Conservation (phyloP, 2,888 invertebrate species). For the Microdon myrmicae region DNA sequence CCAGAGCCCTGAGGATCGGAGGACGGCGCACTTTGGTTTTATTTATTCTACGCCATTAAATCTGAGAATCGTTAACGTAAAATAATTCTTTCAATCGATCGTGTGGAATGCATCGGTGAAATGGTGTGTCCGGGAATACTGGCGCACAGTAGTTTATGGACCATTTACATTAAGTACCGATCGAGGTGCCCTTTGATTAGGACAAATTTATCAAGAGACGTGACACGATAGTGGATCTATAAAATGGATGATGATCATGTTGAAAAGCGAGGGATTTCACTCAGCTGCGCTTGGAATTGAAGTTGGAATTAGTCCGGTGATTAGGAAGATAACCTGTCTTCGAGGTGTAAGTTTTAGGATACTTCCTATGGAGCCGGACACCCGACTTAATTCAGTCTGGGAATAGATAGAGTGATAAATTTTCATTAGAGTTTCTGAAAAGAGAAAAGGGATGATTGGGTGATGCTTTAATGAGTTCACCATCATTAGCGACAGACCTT, state of each 20-base stretch:
- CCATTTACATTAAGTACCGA: slow-evolving; percentile 39
- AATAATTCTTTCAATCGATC: slow-evolving; percentile 37
- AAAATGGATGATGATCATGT: background rate
- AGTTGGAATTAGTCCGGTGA: slow-evolving; percentile 30
- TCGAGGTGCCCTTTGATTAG: slow-evolving; percentile 35
- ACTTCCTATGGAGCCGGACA: slow-evolving; percentile 2
- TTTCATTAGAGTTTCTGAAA: slow-evolving; percentile 47
- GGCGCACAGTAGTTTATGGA: slow-evolving; percentile 42
- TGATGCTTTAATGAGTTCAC: no score
- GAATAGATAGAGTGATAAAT: slow-evolving; percentile 40
- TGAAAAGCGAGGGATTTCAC: background rate
- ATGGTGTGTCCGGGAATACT: background rate
- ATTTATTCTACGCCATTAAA: slow-evolving; percentile 42
- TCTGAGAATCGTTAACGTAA: slow-evolving; percentile 28
- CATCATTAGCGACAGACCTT: no score
- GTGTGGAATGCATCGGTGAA: slow-evolving; percentile 7
- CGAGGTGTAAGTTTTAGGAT: slow-evolving; percentile 35
- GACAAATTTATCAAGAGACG: slow-evolving; percentile 38
- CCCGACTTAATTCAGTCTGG: no score
- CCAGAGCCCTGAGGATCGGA: background rate
- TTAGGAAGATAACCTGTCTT: slow-evolving; percentile 12
- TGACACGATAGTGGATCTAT: slow-evolving; percentile 15
- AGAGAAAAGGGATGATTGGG: no score
- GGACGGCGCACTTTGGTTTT: slow-evolving; percentile 14
- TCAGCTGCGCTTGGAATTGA: slow-evolving; percentile 21